These are phyloP conservation scores for Mus spretus DNA, from an alignment of 2,797 vertebrate genomes.

Conservation along the genomic window DNA sequence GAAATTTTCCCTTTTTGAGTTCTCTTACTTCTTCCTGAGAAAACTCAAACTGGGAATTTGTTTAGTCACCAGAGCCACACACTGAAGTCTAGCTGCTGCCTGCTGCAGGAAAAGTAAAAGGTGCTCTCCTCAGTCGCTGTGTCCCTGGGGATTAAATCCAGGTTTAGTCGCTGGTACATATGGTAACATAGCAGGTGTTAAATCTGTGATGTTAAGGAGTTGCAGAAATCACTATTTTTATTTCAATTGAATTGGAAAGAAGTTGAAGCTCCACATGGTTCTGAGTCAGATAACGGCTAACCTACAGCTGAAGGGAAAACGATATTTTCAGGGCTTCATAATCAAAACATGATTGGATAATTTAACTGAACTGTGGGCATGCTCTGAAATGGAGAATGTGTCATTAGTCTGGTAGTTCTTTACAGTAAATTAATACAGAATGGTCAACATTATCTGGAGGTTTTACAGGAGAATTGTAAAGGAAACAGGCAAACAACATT, in stretches of 20 bases:
- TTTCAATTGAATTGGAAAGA: conserved; percentile 67
- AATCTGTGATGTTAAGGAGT: conserved; percentile 55
- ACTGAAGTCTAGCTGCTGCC: conserved; percentile 23
- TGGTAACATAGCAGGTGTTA: conserved; percentile 52
- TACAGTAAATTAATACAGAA: background rate
- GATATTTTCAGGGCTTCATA: conserved; percentile 3
- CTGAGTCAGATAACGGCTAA: conserved; percentile 58
- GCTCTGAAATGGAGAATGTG: background rate
- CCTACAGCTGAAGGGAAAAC: conserved; percentile 27
- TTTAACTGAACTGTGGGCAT: background rate
- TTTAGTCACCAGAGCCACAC: background rate
- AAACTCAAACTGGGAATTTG: background rate
- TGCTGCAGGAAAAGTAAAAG: background rate
- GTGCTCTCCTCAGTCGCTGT: conserved; percentile 16
- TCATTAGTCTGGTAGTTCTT: background rate
- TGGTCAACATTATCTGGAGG: background rate
- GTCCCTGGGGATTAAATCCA: conserved; percentile 7
- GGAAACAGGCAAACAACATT: background rate
- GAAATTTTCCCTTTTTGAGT: background rate
- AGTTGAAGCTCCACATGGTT: background rate
- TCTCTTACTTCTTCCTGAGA: background rate
- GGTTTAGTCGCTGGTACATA: conserved; percentile 47
- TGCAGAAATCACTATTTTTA: conserved; percentile 62
- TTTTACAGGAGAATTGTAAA: conserved; percentile 5
- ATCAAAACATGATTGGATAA: background rate